Evolutionary conservation across 1,140 invertebrate species (phyloP).

Genomic region (Aethina tumida): DNA sequence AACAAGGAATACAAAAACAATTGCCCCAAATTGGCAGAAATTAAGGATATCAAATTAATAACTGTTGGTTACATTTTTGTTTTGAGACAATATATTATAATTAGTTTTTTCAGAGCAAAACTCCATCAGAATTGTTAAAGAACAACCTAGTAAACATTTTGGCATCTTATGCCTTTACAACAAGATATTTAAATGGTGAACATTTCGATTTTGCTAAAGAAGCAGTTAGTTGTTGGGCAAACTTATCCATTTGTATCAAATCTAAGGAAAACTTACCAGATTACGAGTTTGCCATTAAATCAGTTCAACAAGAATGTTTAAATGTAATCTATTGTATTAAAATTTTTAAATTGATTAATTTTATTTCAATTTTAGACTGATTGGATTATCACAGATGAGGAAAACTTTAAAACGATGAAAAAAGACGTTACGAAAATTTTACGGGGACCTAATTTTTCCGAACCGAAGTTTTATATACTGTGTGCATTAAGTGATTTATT

Average conservation of each 20-base stretch:
- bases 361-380: conserved; percentile 31
- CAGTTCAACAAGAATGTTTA: conserved; percentile 46
- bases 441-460: conserved; percentile 36
- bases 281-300: conserved; percentile 46
- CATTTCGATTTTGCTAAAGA: conserved; percentile 49
- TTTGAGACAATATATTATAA: background rate
- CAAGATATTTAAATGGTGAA: conserved; percentile 61
- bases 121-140: conserved; percentile 50
- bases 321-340: conserved; percentile 37
- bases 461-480: conserved; percentile 39
- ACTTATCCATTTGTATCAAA: conserved; percentile 50
- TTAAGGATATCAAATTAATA: conserved; percentile 26
- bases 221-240: conserved; percentile 43
- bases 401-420: conserved; percentile 33
- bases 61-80: conserved; percentile 5
- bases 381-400: conserved; percentile 33
- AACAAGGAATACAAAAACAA: conserved; percentile 23
- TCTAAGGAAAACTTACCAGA: conserved; percentile 51
- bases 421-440: conserved; percentile 39
- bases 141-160: conserved; percentile 62
- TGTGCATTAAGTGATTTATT: conserved; percentile 52
- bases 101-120: conserved; percentile 44
- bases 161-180: conserved; percentile 52
- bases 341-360: background rate
- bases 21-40: conserved; percentile 34